Evolutionary conservation across 2,797 vertebrate species (phyloP).

Genomic region (Xiphophorus birchmanni): DNA sequence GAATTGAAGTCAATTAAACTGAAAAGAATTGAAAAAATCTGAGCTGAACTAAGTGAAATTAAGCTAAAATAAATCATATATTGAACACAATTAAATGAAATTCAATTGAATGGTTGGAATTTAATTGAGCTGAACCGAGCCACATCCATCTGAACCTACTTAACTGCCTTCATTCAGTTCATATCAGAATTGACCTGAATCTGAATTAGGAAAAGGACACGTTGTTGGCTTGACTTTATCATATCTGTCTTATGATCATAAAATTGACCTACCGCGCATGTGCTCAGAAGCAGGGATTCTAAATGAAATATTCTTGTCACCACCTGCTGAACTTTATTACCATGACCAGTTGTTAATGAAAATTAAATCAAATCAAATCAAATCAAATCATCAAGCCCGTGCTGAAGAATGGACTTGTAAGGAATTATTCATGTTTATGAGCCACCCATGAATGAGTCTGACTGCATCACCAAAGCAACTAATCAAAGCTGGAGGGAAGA

Average conservation of each 20-base stretch:
- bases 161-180: neutral
- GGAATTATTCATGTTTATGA: slow-evolving; percentile 62
- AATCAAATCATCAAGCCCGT: slow-evolving; percentile 31
- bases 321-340: slow-evolving; percentile 30
- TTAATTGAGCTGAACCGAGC: no score
- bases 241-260: neutral
- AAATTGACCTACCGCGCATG: neutral
- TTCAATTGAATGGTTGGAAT: no score
- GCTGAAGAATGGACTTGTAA: slow-evolving; percentile 14
- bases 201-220: neutral
- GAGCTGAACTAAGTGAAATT: neutral
- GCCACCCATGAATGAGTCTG: slow-evolving; percentile 40
- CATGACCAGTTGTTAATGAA: slow-evolving; percentile 34
- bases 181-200: neutral
- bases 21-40: neutral
- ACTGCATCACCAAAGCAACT: slow-evolving; percentile 37
- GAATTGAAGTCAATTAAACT: neutral
- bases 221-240: neutral
- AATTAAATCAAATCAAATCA: slow-evolving; percentile 35
- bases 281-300: neutral
- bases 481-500: slow-evolving; percentile 30
- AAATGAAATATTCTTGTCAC: slow-evolving; percentile 24
- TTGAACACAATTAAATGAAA: neutral
- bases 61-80: neutral
- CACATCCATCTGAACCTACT: neutral